Conservation (phyloP, 2,113 vertebrate species). For the Dendropsophus ebraccatus region DNA sequence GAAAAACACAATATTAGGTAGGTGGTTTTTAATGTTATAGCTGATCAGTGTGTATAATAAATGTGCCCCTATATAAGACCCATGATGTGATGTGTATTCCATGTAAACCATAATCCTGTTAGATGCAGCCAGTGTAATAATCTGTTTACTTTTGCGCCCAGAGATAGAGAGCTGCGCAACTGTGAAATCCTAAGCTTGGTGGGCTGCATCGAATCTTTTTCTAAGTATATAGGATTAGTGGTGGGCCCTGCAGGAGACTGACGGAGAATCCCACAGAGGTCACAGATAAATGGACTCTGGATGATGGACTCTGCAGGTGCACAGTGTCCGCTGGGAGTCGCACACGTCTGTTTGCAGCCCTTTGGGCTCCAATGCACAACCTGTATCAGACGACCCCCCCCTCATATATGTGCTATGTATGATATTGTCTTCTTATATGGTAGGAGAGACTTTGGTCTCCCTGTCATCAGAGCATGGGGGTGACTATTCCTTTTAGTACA, state of each 20-base stretch:
- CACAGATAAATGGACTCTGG: background rate
- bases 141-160: background rate
- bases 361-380: background rate
- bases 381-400: background rate
- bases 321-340: background rate
- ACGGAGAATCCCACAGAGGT: background rate
- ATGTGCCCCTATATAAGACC: too few species aligned
- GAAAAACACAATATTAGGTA: too few species aligned
- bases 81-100: constrained; percentile 28
- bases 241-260: background rate
- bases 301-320: background rate
- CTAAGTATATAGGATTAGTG: background rate
- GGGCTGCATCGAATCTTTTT: background rate
- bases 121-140: constrained; percentile 33
- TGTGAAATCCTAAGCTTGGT: background rate
- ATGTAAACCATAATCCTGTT: constrained; percentile 20
- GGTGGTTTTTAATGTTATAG: too few species aligned
- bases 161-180: background rate
- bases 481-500: too few species aligned
- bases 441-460: background rate
- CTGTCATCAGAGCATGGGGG: too few species aligned
- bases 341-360: background rate
- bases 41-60: too few species aligned
- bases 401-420: background rate
- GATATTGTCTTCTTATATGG: background rate